Percentiles rank a stretch among this genome's conserved stretches.
phyloP scores from a whole-genome alignment of 2,888 invertebrate genomes.

The Lapara coniferarum region DNA sequence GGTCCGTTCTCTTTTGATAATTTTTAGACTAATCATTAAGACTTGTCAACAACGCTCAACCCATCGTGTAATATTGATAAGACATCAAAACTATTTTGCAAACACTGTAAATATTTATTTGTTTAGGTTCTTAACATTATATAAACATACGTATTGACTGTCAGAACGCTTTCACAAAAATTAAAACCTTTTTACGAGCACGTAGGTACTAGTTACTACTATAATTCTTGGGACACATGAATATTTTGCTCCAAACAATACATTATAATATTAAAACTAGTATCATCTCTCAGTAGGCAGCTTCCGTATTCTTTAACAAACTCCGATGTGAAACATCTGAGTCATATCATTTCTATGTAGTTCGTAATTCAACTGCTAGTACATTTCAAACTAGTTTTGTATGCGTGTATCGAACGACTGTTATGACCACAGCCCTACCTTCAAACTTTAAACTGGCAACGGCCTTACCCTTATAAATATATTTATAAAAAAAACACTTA shows the following conservation, averaged over 20 bases:
- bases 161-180: no score
- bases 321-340: background rate
- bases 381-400: conserved; percentile 15
- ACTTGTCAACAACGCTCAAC: conserved; percentile 25
- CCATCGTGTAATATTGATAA: background rate
- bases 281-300: no score
- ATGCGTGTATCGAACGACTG: background rate
- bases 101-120: no score
- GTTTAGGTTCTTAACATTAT: no score
- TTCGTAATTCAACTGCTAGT: background rate
- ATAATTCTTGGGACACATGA: no score
- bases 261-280: background rate
- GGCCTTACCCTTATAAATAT: conserved; percentile 3
- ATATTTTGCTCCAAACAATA: no score
- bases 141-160: no score
- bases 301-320: no score
- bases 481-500: background rate
- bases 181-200: background rate
- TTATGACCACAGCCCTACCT: conserved; percentile 7
- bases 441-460: background rate
- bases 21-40: conserved; percentile 25
- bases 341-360: background rate
- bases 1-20: conserved; percentile 59
- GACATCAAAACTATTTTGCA: no score
- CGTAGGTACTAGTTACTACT: no score